These are phyloP conservation scores for Drosophila prostipennis DNA, from an alignment of 2,888 invertebrate genomes.

Conservation along the genomic window DNA sequence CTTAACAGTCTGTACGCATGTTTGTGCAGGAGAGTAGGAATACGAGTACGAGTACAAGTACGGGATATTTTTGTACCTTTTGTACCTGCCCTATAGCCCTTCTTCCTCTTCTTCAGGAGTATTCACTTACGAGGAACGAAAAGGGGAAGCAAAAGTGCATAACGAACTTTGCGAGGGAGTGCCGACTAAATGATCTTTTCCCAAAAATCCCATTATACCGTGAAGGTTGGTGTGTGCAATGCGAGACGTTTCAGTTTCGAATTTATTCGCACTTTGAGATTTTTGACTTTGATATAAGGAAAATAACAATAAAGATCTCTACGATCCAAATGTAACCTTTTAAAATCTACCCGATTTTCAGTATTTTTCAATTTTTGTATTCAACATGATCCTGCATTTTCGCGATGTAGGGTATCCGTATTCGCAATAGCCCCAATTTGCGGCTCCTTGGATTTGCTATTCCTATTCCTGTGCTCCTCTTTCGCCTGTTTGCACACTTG, in stretches of 20 bases:
- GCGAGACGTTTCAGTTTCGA: background rate
- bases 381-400: background rate
- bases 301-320: no score
- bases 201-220: constrained; percentile 16
- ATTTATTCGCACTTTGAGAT: background rate
- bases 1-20: constrained; percentile 42
- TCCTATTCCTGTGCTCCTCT: constrained; percentile 61
- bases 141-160: background rate
- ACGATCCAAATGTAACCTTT: no score
- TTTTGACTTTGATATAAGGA: background rate
- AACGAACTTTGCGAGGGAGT: constrained; percentile 33
- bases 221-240: constrained; percentile 4
- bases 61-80: constrained; percentile 26
- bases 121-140: constrained; percentile 20
- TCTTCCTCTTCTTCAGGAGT: constrained; percentile 16
- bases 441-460: constrained; percentile 16
- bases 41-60: background rate
- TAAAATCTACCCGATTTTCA: no score
- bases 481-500: constrained; percentile 49
- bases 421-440: constrained; percentile 8
- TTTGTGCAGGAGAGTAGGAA: background rate
- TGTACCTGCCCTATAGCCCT: constrained; percentile 39
- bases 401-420: constrained; percentile 9
- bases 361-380: background rate
- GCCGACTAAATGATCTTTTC: constrained; percentile 27